Evolutionary conservation across 2,888 invertebrate species (phyloP), one percentile per base, ranked within the genome.

Genomic region (Sarcophaga variegata): DNA sequence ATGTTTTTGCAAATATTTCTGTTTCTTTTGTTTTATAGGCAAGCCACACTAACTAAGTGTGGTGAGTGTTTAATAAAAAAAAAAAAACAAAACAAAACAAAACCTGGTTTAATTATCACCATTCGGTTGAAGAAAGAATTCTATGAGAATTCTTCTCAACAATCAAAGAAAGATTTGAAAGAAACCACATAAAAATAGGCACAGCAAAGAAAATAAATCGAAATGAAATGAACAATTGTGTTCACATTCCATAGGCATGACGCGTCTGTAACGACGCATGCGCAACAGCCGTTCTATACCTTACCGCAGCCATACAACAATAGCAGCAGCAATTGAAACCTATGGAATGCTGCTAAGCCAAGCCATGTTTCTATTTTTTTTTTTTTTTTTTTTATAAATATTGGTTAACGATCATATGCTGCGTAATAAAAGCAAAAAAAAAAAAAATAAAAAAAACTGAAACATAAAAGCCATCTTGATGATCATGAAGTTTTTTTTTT

Each of bases 181-280:
- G 37, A 37, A 54, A 54, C 54, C 54, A 54, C 54, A 54, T 54
- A 17, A 54, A 54, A 54, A 54, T 54, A 54, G 54, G 54, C 54
- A 54, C 14, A 14, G 5, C 0, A 54, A 17, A 54, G 17, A 17
- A 54, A 54, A 54, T 54, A 54, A 54, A 54, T 54, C 4, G 54
- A 14, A 54, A 54, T 14, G 54, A 54, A 54, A 54, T 14, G 17
- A 54, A 54, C 12, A 4, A 54, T 14, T 14, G 17, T 54, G 12
- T 54, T 54, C 54, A 88, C 90, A 92, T 92, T 92, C 91, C 92
- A 89, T 89, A 77, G 83, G 82, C 91, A 92, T 92, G 92, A 92
- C 91, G 90, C 88, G 8, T 37, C 37, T 88, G 89, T 83, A 74
- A 81, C 83, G 66, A 71, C 77, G 80, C 87, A 88, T 84, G 87